Conservation (phyloP, 1,140 invertebrate genomes). For the Drosophila ironensis region DNA sequence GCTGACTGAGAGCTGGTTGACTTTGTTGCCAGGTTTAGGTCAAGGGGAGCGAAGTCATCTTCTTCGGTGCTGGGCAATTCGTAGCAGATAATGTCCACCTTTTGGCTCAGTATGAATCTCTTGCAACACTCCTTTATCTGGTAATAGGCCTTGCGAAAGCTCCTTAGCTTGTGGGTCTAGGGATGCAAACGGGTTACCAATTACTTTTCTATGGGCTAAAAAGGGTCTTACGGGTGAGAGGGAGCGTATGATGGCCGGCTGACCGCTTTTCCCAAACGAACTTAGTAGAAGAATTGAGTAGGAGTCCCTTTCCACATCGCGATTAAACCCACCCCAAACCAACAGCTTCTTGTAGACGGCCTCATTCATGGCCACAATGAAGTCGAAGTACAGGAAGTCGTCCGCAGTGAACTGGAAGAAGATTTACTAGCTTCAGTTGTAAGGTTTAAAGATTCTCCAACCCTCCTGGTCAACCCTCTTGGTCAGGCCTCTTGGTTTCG, state of each 20-base stretch:
- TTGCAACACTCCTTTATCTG: conserved; percentile 67
- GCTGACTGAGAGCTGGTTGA: too few relatives aligned
- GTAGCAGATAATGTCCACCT: conserved; percentile 50
- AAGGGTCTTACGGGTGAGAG: conserved; percentile 35
- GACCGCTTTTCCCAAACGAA: conserved; percentile 19
- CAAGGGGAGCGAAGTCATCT: too few relatives aligned
- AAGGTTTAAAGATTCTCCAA: too few relatives aligned
- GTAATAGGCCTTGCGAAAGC: conserved; percentile 52
- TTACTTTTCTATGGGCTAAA: too few relatives aligned
- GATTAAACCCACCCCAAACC: conserved; percentile 31
- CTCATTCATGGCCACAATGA: conserved; percentile 54
- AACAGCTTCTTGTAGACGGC: conserved; percentile 52
- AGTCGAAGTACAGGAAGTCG: conserved; percentile 61
- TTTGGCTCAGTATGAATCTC: conserved; percentile 48
- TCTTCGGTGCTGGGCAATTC: conserved; percentile 59
- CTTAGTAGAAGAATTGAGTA: conserved; percentile 18
- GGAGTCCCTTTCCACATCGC: neutral
- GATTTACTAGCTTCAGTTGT: too few relatives aligned
- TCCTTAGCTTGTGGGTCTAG: conserved; percentile 42
- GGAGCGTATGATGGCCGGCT: neutral
- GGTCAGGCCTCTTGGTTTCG: too few relatives aligned
- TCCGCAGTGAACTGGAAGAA: conserved; percentile 25
- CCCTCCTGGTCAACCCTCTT: too few relatives aligned
- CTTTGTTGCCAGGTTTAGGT: too few relatives aligned
- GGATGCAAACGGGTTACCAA: too few relatives aligned